A percentile compares a stretch with the other conserved stretches of the same genome.
phyloP scores from a whole-genome alignment of 2,797 vertebrate genomes.

The Oreonectes daqikongensis region DNA sequence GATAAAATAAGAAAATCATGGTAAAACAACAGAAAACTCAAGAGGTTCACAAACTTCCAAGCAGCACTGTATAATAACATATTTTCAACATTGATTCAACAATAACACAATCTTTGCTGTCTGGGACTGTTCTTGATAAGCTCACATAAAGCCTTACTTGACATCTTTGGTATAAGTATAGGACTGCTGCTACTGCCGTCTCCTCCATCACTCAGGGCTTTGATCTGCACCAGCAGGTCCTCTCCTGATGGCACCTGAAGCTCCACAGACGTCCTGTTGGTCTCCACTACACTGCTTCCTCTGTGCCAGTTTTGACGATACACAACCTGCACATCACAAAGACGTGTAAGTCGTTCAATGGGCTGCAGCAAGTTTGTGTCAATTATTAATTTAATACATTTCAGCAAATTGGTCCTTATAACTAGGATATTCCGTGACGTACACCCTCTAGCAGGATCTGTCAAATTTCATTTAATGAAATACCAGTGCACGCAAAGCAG shows the following conservation, averaged over 20 bases:
- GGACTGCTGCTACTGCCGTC: slow-evolving; percentile 87
- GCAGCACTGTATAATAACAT: no score
- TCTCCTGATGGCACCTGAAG: slow-evolving; percentile 83
- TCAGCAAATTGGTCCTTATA: not conserved
- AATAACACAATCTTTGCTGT: no score
- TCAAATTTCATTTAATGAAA: not conserved
- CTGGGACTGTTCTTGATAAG: slow-evolving; percentile 5
- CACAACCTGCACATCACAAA: slow-evolving; percentile 73
- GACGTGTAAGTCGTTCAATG: slow-evolving; percentile 17
- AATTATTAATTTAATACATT: not conserved
- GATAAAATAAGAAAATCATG: no score
- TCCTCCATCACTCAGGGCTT: slow-evolving; percentile 84
- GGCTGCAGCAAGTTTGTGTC: not conserved
- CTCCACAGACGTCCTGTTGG: slow-evolving; percentile 86
- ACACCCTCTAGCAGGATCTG: not conserved
- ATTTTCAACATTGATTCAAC: no score
- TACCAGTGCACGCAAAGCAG: no score
- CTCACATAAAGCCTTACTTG: slow-evolving; percentile 74
- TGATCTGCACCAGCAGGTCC: slow-evolving; percentile 89
- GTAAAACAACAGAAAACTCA: no score
- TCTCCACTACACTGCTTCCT: slow-evolving; percentile 80
- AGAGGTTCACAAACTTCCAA: no score
- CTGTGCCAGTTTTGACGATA: slow-evolving; percentile 85
- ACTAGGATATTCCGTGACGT: not conserved
- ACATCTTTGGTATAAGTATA: slow-evolving; percentile 89